Conservation (phyloP, 1,140 invertebrate genomes). For the Colletes latitarsis region DNA sequence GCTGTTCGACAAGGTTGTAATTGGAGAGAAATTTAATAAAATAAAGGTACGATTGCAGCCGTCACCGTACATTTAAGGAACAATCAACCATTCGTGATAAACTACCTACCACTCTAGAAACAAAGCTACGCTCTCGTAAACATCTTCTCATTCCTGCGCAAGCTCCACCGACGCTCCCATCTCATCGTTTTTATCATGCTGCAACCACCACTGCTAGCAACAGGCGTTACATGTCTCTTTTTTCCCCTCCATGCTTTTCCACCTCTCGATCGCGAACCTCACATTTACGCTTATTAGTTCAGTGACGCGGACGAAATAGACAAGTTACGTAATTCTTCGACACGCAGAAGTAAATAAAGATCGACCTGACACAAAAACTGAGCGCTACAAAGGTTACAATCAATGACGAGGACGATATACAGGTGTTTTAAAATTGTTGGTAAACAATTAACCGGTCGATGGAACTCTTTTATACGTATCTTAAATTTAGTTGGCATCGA, state of each 20-base stretch:
- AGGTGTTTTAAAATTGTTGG: no score
- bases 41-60: background rate
- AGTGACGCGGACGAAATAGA: constrained; percentile 28
- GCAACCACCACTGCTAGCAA: constrained; percentile 58
- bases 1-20: background rate
- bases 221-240: constrained; percentile 62
- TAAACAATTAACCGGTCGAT: background rate
- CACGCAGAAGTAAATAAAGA: constrained; percentile 1
- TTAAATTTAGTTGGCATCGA: no score
- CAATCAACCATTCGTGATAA: constrained; percentile 60
- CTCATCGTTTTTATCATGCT: constrained; percentile 61
- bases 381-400: background rate
- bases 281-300: constrained; percentile 36
- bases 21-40: background rate
- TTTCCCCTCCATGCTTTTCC: constrained; percentile 33
- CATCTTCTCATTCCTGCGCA: constrained; percentile 46
- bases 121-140: constrained; percentile 63
- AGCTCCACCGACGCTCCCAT: constrained; percentile 49
- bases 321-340: constrained; percentile 14
- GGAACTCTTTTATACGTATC: background rate
- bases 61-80: background rate
- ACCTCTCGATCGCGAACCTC: constrained; percentile 52
- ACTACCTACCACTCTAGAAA: constrained; percentile 58
- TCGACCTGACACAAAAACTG: background rate
- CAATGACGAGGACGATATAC: no score